These are phyloP conservation scores for Scortum barcoo DNA, from an alignment of 2,113 vertebrate genomes.

Conservation along the genomic window DNA sequence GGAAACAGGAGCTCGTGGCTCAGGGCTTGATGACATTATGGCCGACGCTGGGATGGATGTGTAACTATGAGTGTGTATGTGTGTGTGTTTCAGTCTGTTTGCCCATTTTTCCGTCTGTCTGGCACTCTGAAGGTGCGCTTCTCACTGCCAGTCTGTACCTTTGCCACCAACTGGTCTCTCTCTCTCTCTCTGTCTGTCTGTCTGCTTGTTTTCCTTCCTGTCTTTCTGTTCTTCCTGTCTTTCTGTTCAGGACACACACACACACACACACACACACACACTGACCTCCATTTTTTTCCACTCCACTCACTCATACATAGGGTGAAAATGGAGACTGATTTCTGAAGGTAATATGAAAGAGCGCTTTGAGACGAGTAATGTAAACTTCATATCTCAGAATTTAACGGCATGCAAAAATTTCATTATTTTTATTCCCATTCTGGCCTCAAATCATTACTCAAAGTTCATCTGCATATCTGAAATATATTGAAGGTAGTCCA, in stretches of 20 bases:
- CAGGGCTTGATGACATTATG: not conserved
- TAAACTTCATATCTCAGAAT: not conserved
- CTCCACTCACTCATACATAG: not conserved
- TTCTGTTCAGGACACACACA: not conserved
- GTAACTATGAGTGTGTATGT: not conserved
- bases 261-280: no score
- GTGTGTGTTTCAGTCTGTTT: not conserved
- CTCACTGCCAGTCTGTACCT: not conserved
- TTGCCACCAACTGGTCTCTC: not conserved
- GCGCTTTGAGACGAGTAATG: conserved; percentile 17
- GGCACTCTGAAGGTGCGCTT: not conserved
- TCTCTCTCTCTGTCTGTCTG: not conserved
- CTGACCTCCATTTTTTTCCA: not conserved
- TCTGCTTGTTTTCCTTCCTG: not conserved
- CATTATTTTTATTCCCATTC: conserved; percentile 5
- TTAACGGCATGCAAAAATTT: not conserved
- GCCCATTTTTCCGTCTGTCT: conserved; percentile 1
- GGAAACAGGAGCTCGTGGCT: not conserved
- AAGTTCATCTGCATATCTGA: conserved; percentile 7
- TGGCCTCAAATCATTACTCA: conserved; percentile 13
- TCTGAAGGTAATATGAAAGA: conserved; percentile 10
- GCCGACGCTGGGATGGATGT: not conserved
- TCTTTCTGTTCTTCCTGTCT: not conserved
- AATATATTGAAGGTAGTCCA: conserved; percentile 21
- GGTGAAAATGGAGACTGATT: not conserved